phyloP scores from a whole-genome alignment of 1,140 invertebrate genomes.

The Lutraria rhynchaena region DNA sequence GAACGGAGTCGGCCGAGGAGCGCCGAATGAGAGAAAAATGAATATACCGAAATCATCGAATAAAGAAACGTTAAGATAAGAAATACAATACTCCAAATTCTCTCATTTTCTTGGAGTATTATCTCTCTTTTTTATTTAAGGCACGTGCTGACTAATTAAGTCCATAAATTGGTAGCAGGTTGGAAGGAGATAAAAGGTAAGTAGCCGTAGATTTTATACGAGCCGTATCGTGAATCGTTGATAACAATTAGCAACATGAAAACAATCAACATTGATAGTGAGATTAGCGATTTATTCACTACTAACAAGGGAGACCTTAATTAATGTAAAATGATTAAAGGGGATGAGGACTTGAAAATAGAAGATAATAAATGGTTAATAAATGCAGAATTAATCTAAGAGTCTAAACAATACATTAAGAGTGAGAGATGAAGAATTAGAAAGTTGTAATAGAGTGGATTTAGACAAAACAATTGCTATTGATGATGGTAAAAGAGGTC shows the following conservation, averaged over 20 bases:
- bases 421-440: no score
- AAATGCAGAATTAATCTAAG: no score
- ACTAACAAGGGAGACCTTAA: no score
- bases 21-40: background rate
- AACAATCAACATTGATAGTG: background rate
- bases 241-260: background rate
- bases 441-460: no score
- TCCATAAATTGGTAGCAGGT: conserved; percentile 17
- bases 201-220: background rate
- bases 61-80: background rate
- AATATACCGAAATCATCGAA: background rate
- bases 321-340: no score
- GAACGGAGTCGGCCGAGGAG: background rate
- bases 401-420: no score
- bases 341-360: no score
- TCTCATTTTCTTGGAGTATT: background rate
- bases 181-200: background rate
- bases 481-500: no score
- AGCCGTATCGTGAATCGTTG: conserved; percentile 1
- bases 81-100: background rate
- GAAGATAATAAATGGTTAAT: no score
- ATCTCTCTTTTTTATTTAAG: conserved; percentile 14
- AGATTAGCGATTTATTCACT: background rate
- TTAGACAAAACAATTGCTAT: no score
- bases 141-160: conserved; percentile 10